These are phyloP conservation scores for Colius striatus DNA, from an alignment of 2,113 vertebrate species.

Conservation along the genomic window DNA sequence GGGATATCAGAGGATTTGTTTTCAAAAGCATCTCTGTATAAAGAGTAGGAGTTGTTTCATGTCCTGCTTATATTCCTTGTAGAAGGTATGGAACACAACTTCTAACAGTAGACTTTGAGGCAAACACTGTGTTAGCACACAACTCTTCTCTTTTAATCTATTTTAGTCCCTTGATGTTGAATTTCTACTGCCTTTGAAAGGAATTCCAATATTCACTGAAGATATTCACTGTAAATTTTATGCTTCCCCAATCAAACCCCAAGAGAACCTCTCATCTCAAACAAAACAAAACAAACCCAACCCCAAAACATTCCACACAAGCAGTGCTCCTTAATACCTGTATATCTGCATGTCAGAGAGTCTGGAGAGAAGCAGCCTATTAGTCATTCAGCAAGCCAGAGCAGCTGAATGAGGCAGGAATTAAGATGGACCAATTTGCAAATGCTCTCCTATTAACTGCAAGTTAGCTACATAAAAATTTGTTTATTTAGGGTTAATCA, in stretches of 20 bases:
- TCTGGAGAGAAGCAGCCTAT: not conserved
- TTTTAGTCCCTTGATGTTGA: not conserved
- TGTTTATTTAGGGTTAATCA: constrained; percentile 28
- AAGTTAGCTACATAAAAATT: not conserved
- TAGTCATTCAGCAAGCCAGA: not conserved
- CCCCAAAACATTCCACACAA: not conserved
- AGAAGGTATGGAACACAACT: not conserved
- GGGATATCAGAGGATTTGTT: no score
- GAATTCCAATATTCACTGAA: not conserved
- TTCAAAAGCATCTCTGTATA: not conserved
- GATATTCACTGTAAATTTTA: not conserved
- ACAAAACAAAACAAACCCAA: not conserved
- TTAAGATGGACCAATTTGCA: not conserved
- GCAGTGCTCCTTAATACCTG: not conserved
- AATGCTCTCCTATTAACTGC: not conserved
- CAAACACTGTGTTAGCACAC: not conserved
- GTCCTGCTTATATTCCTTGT: not conserved
- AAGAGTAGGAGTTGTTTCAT: not conserved
- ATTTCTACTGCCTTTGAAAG: not conserved
- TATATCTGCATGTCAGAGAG: not conserved
- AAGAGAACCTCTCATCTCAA: not conserved
- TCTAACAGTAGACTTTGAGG: not conserved
- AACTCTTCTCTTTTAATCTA: not conserved
- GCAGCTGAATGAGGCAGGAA: not conserved
- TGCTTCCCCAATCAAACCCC: not conserved